These are phyloP conservation scores for Melanostoma scalare DNA, from an alignment of 2,888 invertebrate genomes.

Conservation along the genomic window DNA sequence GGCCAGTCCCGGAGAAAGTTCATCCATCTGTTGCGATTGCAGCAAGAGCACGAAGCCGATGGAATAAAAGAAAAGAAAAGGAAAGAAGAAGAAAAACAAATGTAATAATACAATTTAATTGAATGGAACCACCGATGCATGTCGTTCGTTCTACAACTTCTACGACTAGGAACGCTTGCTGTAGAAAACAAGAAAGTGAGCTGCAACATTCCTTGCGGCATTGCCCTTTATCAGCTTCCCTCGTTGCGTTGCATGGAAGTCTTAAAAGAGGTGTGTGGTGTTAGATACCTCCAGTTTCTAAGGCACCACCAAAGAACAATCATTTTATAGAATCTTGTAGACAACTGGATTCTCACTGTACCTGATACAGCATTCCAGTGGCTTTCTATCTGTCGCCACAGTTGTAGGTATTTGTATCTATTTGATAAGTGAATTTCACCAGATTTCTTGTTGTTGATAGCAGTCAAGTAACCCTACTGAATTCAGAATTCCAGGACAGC, in stretches of 20 bases:
- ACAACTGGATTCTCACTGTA: constrained; percentile 54
- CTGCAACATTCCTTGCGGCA: constrained; percentile 53
- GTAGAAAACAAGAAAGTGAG: constrained; percentile 54
- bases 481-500: too few relatives aligned
- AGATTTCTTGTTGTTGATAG: neutral
- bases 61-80: constrained; percentile 21
- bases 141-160: neutral
- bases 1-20: constrained; percentile 79
- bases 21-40: constrained; percentile 78
- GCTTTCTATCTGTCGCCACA: constrained; percentile 32
- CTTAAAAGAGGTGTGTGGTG: constrained; percentile 3
- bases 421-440: neutral
- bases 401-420: neutral
- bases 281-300: constrained; percentile 29
- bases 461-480: neutral
- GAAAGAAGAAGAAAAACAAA: constrained; percentile 12
- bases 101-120: constrained; percentile 65
- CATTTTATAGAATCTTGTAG: constrained; percentile 53
- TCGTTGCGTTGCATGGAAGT: constrained; percentile 33
- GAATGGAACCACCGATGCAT: constrained; percentile 60
- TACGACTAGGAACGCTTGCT: constrained; percentile 26
- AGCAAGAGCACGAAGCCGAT: constrained; percentile 16
- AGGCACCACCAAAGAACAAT: constrained; percentile 51
- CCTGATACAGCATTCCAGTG: constrained; percentile 29
- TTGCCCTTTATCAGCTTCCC: constrained; percentile 24